Conservation (phyloP, 2,113 vertebrate species). For the Rhombomys opimus region DNA sequence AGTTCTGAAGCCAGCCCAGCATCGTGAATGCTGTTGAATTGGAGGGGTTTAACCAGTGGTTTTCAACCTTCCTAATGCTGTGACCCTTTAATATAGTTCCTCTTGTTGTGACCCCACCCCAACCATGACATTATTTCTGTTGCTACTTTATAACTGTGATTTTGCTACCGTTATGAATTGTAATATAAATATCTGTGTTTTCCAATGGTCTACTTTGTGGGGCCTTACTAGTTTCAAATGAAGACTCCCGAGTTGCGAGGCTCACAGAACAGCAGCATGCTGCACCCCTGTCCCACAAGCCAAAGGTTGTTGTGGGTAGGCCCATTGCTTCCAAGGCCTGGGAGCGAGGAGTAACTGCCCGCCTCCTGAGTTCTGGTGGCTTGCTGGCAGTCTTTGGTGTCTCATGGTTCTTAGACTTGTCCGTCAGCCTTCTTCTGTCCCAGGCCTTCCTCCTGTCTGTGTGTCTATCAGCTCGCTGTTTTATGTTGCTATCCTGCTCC, state of each 20-base stretch:
- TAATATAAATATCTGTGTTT: not conserved
- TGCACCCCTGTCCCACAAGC: not conserved
- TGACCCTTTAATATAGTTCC: not conserved
- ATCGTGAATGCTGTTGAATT: not conserved
- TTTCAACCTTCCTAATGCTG: not conserved
- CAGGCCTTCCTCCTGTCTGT: not conserved
- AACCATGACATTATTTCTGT: not conserved
- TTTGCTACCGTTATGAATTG: not conserved
- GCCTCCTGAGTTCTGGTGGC: not conserved
- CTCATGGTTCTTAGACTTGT: not conserved
- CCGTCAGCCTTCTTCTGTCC: not conserved
- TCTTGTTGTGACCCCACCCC: not conserved
- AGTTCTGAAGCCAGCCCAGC: not conserved
- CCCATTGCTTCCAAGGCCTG: not conserved
- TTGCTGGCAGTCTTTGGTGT: not conserved
- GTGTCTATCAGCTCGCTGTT: not conserved
- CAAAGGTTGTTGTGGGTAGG: not conserved
- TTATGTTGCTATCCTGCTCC: not conserved
- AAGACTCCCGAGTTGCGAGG: not conserved
- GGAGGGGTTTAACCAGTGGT: not conserved
- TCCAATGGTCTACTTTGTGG: not conserved
- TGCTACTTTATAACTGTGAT: not conserved
- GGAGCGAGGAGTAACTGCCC: not conserved
- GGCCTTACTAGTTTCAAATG: not conserved
- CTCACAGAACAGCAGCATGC: not conserved